Evolutionary conservation across 2,888 invertebrate genomes (phyloP).

Genomic region (Leptopilina syphax): DNA sequence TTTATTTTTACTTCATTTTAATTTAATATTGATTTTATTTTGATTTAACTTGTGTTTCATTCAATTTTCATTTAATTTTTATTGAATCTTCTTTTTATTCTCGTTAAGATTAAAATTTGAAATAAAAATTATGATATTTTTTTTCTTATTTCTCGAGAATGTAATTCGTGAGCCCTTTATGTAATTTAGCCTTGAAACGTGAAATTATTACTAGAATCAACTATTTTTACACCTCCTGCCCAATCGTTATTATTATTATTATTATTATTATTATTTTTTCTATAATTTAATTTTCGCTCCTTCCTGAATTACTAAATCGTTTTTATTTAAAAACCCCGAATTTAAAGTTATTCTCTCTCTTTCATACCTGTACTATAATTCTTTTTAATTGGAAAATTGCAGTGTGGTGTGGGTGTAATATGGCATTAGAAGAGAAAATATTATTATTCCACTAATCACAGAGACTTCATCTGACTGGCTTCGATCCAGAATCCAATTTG

Average conservation of each 20-base stretch:
- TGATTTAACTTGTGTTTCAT: no score
- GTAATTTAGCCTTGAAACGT: not conserved
- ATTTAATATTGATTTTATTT: no score
- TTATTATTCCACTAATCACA: slow-evolving; percentile 37
- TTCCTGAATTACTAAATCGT: slow-evolving; percentile 29
- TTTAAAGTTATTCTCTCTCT: not conserved
- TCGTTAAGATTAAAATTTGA: no score
- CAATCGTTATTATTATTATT: not conserved
- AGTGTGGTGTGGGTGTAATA: slow-evolving; percentile 36
- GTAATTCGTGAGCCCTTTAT: no score
- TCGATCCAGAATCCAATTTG: slow-evolving; percentile 54
- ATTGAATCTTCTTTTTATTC: no score
- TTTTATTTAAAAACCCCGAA: slow-evolving; percentile 10
- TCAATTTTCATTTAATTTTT: no score
- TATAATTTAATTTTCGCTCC: not conserved
- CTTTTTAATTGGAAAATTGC: slow-evolving; percentile 39
- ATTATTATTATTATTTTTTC: not conserved
- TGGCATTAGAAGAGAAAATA: slow-evolving; percentile 36
- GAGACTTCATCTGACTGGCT: slow-evolving; percentile 49
- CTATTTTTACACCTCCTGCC: not conserved
- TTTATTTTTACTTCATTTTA: no score
- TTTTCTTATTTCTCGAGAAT: not conserved
- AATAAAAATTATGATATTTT: not conserved
- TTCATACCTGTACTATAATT: slow-evolving; percentile 32
- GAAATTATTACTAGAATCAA: slow-evolving; percentile 27